Evolutionary conservation across 1,140 invertebrate genomes (phyloP).

Genomic region (Cydia pomonella): DNA sequence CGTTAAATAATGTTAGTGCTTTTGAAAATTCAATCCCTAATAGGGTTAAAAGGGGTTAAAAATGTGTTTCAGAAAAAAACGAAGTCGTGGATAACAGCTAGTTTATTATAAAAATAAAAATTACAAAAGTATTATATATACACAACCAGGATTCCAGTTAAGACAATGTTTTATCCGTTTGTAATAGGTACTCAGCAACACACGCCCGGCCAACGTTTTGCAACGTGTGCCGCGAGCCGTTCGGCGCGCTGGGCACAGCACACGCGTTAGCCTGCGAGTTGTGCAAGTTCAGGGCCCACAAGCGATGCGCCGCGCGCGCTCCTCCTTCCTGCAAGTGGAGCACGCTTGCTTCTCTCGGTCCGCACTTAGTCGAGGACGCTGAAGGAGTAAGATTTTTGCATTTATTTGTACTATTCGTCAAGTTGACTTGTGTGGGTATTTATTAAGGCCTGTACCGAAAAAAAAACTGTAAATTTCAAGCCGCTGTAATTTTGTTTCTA

Average conservation of each 20-base stretch:
- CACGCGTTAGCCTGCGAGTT: constrained; percentile 97
- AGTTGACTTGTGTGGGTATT: not conserved
- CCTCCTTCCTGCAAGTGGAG: constrained; percentile 99
- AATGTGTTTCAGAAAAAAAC: too few species aligned
- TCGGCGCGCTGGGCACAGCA: constrained; percentile 93
- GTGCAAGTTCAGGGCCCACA: constrained; percentile 98
- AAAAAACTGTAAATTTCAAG: too few species aligned
- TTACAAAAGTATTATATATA: too few species aligned
- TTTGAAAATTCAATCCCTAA: too few species aligned
- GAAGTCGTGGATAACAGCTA: too few species aligned
- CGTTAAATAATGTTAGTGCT: too few species aligned
- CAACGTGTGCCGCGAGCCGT: constrained; percentile 96
- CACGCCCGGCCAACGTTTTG: constrained; percentile 97
- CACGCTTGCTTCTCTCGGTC: constrained; percentile 94
- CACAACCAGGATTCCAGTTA: too few species aligned
- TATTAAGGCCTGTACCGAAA: too few species aligned
- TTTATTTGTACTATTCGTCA: not conserved
- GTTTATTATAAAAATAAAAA: too few species aligned
- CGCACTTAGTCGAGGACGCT: constrained; percentile 95
- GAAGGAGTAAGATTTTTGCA: constrained; percentile 87
- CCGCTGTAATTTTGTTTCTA: too few species aligned
- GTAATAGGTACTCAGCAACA: constrained; percentile 91
- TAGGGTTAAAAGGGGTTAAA: too few species aligned
- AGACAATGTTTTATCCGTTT: constrained; percentile 22
- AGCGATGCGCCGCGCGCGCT: constrained; percentile 94